Percentiles rank a stretch among this genome's conserved stretches.
Conservation (phyloP, 1,140 invertebrate genomes). For the Atta texana region DNA sequence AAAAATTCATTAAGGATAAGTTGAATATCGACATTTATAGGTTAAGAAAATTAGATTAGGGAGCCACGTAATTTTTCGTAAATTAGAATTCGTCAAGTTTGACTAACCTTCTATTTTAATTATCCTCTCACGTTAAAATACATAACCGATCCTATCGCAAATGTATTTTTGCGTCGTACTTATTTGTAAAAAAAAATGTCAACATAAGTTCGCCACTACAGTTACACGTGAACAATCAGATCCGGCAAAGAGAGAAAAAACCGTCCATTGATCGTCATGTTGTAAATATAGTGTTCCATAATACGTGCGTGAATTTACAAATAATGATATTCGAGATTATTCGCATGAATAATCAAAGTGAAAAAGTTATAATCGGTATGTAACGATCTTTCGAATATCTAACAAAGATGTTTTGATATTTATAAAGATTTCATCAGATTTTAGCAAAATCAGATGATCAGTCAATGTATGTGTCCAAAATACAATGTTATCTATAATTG, state of each 20-base stretch:
- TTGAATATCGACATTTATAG: not conserved
- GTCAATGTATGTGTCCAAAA: not conserved
- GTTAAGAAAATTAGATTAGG: conserved; percentile 18
- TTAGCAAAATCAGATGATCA: not conserved
- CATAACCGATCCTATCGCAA: not conserved
- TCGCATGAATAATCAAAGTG: not conserved
- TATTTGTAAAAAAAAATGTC: not conserved
- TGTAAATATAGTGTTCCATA: not conserved
- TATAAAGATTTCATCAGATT: not conserved
- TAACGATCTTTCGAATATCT: not conserved
- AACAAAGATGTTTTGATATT: too few species aligned
- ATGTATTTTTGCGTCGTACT: not conserved
- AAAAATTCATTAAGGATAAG: not conserved
- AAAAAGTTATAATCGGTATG: not conserved
- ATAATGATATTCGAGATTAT: not conserved
- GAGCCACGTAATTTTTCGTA: not conserved
- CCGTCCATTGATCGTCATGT: not conserved
- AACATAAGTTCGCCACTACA: not conserved
- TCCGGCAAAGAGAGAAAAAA: not conserved
- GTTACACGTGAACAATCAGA: not conserved
- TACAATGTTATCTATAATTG: not conserved
- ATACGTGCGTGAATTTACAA: not conserved
- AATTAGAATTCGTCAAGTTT: conserved; percentile 2
- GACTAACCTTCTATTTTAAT: conserved; percentile 52
- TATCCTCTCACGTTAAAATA: not conserved